Evolutionary conservation across 2,888 invertebrate species (phyloP).

Genomic region (Rhagophthalmus giganteus): DNA sequence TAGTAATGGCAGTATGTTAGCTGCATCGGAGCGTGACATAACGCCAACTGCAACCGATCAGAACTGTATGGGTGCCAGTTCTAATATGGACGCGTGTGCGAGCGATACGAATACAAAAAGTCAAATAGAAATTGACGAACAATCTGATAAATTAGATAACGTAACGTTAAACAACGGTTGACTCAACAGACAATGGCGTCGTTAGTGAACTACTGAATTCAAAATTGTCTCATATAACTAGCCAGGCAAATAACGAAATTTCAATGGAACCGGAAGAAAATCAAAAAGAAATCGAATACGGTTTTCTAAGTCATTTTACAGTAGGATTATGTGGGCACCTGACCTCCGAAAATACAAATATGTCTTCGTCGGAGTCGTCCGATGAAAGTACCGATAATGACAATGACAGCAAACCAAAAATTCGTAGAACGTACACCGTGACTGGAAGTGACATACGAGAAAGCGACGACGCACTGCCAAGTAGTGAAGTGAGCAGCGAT

Average conservation of each 20-base stretch:
- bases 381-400: constrained; percentile 56
- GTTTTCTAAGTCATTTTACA: constrained; percentile 8
- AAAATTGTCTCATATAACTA: too few relatives aligned
- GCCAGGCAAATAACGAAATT: too few relatives aligned
- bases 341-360: constrained; percentile 60
- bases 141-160: constrained; percentile 1
- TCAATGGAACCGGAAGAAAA: not conserved
- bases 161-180: not conserved
- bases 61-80: constrained; percentile 55
- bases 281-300: constrained; percentile 6
- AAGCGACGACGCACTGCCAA: constrained; percentile 50
- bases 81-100: constrained; percentile 37
- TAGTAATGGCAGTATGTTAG: constrained; percentile 44
- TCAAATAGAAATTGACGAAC: not conserved
- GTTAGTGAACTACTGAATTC: not conserved
- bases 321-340: constrained; percentile 51
- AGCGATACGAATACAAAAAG: constrained; percentile 10
- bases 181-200: not conserved
- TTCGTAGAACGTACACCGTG: constrained; percentile 49
- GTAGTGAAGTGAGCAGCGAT: constrained; percentile 49
- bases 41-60: constrained; percentile 51
- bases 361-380: constrained; percentile 54
- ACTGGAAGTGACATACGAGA: constrained; percentile 45
- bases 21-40: constrained; percentile 59
- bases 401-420: constrained; percentile 48